Conservation (phyloP, 2,888 invertebrate genomes). For the Dermolepida albohirtum region DNA sequence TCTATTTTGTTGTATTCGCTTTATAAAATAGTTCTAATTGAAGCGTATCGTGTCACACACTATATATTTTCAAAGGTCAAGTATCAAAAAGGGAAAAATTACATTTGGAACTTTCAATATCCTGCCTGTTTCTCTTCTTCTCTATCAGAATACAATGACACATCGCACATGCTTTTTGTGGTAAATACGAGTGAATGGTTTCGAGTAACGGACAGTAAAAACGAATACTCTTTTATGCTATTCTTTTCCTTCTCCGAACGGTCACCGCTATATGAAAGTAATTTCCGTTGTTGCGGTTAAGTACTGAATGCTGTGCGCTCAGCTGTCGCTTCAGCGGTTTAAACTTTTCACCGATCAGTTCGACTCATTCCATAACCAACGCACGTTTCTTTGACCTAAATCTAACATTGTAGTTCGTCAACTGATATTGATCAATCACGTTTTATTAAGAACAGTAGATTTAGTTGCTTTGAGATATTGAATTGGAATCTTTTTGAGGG, state of each 20-base stretch:
- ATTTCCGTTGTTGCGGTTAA: constrained; percentile 49
- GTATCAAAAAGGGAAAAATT: constrained; percentile 15
- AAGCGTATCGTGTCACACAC: not conserved
- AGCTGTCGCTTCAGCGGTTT: constrained; percentile 49
- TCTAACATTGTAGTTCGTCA: constrained; percentile 11
- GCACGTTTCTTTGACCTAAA: constrained; percentile 12
- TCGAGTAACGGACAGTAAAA: constrained; percentile 25
- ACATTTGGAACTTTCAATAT: constrained; percentile 18
- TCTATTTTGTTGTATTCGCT: not conserved
- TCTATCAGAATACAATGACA: constrained; percentile 11
- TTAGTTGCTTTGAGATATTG: not conserved
- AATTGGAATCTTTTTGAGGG: not conserved
- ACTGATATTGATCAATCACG: constrained; percentile 32
- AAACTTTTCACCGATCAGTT: constrained; percentile 47
- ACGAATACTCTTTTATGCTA: constrained; percentile 35
- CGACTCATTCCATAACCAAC: not conserved
- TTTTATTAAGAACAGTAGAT: constrained; percentile 5
- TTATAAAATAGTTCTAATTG: too few species aligned
- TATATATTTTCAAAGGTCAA: constrained; percentile 5
- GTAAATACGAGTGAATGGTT: constrained; percentile 18
- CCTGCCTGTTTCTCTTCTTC: constrained; percentile 6
- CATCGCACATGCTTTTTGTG: constrained; percentile 19
- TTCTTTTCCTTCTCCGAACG: constrained; percentile 23
- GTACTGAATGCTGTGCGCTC: constrained; percentile 45
- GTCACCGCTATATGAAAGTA: constrained; percentile 43